These are phyloP conservation scores for Vidua macroura DNA, from an alignment of 2,113 vertebrate species.

Conservation along the genomic window DNA sequence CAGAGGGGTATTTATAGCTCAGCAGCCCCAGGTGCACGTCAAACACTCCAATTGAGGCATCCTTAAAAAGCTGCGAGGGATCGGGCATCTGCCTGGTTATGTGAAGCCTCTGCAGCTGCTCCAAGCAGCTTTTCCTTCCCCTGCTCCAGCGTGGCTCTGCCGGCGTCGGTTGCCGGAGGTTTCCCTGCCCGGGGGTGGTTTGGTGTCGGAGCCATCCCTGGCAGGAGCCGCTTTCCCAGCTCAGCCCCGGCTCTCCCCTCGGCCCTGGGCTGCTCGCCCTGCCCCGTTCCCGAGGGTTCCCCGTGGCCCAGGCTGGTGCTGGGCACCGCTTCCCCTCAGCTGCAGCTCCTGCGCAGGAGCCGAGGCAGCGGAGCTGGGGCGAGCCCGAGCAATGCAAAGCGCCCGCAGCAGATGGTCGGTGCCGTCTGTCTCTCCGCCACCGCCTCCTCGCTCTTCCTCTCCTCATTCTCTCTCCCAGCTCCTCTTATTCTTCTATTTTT, in stretches of 20 bases:
- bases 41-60: neutral
- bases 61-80: neutral
- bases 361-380: neutral
- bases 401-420: neutral
- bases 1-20: neutral
- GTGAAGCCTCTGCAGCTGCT: neutral
- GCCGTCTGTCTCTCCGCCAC: neutral
- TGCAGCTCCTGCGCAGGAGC: neutral
- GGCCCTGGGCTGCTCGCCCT: neutral
- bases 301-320: neutral
- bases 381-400: neutral
- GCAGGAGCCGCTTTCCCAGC: neutral
- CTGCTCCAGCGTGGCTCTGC: neutral
- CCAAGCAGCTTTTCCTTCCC: neutral
- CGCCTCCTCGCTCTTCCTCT: neutral
- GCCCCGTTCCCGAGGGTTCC: rapidly evolving
- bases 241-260: rapidly evolving
- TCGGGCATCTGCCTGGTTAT: neutral
- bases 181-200: neutral
- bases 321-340: neutral
- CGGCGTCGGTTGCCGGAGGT: rapidly evolving
- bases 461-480: neutral
- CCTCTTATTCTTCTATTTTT: neutral
- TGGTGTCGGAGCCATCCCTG: neutral
- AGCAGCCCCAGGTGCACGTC: neutral